Percentiles rank a stretch among this genome's conserved stretches.
These are phyloP conservation scores for Zaprionus bogoriensis DNA, from an alignment of 2,888 invertebrate genomes.

Conservation along the genomic window DNA sequence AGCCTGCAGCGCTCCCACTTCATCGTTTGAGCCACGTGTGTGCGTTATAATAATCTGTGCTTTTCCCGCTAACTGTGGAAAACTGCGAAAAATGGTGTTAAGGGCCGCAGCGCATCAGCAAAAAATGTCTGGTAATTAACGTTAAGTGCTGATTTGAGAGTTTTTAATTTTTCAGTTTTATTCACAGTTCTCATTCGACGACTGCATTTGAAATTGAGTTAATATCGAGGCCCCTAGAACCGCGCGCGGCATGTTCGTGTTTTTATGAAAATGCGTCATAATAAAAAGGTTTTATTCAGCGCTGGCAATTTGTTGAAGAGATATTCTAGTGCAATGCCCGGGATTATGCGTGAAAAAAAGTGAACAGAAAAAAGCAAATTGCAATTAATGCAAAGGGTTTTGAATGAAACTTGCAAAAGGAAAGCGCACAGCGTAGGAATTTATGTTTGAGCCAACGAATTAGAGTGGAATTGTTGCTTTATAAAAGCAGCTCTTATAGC, in stretches of 20 bases:
- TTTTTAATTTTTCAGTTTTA: conserved; percentile 28
- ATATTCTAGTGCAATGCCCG: background rate
- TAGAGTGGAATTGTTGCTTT: conserved; percentile 21
- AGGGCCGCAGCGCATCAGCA: conserved; percentile 41
- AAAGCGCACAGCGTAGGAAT: conserved; percentile 7
- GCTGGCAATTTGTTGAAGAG: conserved; percentile 25
- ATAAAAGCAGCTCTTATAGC: background rate
- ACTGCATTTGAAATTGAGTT: conserved; percentile 46
- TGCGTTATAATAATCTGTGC: conserved; percentile 46
- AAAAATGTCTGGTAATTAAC: conserved; percentile 62
- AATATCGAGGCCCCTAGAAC: conserved; percentile 24
- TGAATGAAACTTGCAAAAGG: conserved; percentile 3
- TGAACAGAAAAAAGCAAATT: background rate
- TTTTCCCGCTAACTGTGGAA: background rate
- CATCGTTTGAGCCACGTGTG: background rate
- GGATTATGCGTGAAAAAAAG: conserved; percentile 18
- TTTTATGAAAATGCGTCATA: conserved; percentile 8
- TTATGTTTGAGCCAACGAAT: background rate
- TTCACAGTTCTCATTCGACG: background rate
- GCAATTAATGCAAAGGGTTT: background rate
- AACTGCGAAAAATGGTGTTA: conserved; percentile 36
- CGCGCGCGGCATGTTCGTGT: background rate
- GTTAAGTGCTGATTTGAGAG: conserved; percentile 72
- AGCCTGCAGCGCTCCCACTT: conserved; percentile 23
- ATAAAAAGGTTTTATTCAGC: conserved; percentile 16